Percentiles rank a stretch among this genome's conserved stretches.
phyloP scores from a whole-genome alignment of 37 sponge, comb jelly and placozoan genomes.

The Geodia barretti region DNA sequence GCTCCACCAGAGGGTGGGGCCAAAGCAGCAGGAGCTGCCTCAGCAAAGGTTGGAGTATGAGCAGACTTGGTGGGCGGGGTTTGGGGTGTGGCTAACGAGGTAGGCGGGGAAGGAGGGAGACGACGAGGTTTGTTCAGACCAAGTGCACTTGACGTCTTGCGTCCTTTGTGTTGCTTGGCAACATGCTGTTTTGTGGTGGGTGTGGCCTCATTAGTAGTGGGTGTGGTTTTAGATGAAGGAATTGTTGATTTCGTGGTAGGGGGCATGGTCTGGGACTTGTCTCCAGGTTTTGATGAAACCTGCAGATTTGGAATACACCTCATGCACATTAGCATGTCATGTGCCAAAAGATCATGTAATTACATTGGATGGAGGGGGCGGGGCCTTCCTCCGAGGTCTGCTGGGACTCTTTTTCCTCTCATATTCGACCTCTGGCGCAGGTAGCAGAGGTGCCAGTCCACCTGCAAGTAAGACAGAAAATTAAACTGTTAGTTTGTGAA shows the following conservation, averaged over 20 bases:
- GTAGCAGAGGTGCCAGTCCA: conserved; percentile 2
- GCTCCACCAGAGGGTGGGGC: not conserved
- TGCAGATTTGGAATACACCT: too few species aligned
- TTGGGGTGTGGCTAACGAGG: not conserved
- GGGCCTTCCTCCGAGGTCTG: conserved; percentile 17
- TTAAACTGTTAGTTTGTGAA: too few species aligned
- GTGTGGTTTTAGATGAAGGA: too few species aligned
- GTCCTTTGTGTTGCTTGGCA: not conserved
- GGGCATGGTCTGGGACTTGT: not conserved
- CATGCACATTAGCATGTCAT: too few species aligned
- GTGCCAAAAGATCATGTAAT: too few species aligned
- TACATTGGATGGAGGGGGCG: conserved; percentile 31
- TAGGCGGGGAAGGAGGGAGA: not conserved
- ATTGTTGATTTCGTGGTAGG: not conserved
- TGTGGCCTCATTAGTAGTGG: not conserved
- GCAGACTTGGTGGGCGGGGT: conserved; percentile 1
- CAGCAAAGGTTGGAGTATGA: not conserved
- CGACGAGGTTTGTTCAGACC: not conserved
- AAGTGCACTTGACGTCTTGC: not conserved
- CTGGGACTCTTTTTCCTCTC: not conserved
- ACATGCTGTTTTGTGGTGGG: not conserved
- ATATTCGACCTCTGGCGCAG: not conserved
- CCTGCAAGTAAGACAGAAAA: not conserved
- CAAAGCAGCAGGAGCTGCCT: not conserved
- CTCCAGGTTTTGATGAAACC: not conserved